A percentile compares a stretch with the other conserved stretches of the same genome.
Conservation (phyloP, 2,797 vertebrate species). For the Epinephelus coioides region DNA sequence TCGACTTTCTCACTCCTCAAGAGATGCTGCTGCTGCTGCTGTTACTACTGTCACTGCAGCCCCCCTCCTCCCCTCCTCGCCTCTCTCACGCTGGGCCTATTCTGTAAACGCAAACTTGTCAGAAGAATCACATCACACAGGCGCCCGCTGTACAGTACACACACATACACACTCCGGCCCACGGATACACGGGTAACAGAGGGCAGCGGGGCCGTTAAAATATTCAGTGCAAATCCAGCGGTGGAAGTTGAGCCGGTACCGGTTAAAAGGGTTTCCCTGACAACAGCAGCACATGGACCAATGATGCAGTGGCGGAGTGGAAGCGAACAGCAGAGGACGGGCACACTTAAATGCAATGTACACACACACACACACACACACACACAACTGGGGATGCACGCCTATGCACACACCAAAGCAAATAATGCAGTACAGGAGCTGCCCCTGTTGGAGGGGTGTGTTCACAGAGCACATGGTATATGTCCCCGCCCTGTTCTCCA, state of each 20-base stretch:
- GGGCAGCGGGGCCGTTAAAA: constrained; percentile 76
- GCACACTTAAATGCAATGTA: constrained; percentile 34
- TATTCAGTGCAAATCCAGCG: constrained; percentile 83
- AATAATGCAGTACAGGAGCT: constrained; percentile 57
- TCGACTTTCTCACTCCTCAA: constrained; percentile 46
- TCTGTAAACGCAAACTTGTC: constrained; percentile 67
- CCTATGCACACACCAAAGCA: constrained; percentile 43
- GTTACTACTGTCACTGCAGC: constrained; percentile 35
- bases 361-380: constrained; percentile 3
- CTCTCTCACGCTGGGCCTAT: constrained; percentile 13
- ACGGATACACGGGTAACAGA: constrained; percentile 22
- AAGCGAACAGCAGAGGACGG: constrained; percentile 25
- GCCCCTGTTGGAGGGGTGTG: constrained; percentile 51
- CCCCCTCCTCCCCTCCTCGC: background rate
- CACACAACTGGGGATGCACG: constrained; percentile 16
- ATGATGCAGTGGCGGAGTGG: constrained; percentile 48
- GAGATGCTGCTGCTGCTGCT: constrained; percentile 52
- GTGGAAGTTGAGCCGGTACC: constrained; percentile 83
- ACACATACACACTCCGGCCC: background rate
- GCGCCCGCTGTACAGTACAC: constrained; percentile 31
- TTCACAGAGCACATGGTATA: constrained; percentile 67
- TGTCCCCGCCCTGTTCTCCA: constrained; percentile 50
- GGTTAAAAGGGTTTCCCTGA: constrained; percentile 88
- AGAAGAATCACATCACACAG: constrained; percentile 58
- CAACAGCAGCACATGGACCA: constrained; percentile 82